phyloP scores from a whole-genome alignment of 2,888 invertebrate genomes.

The Drosophila eohydei region DNA sequence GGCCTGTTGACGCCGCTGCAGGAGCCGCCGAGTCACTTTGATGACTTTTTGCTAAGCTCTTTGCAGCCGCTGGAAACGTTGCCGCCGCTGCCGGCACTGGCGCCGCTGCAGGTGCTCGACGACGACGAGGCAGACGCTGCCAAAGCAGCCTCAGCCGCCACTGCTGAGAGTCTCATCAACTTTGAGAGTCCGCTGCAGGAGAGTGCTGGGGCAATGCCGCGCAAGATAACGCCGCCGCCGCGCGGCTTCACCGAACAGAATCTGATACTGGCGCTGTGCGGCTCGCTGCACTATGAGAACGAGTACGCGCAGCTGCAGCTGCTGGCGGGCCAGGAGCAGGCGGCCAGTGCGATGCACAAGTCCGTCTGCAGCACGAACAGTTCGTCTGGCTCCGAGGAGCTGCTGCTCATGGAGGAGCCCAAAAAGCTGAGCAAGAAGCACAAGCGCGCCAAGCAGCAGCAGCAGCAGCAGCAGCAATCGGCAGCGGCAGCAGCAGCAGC shows the following conservation, averaged over 20 bases:
- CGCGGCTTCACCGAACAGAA: slow-evolving; percentile 81
- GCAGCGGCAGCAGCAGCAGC: slow-evolving; percentile 32
- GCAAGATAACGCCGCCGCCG: slow-evolving; percentile 70
- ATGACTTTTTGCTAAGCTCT: slow-evolving; percentile 64
- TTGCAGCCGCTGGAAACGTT: slow-evolving; percentile 64
- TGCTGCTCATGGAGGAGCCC: slow-evolving; percentile 67
- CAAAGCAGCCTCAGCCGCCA: background rate
- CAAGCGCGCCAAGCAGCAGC: slow-evolving; percentile 71
- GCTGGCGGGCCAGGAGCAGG: slow-evolving; percentile 4
- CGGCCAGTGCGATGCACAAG: slow-evolving; percentile 50
- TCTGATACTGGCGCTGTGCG: slow-evolving; percentile 83
- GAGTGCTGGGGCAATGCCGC: slow-evolving; percentile 42
- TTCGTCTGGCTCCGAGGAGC: slow-evolving; percentile 77
- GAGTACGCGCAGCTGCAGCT: slow-evolving; percentile 63
- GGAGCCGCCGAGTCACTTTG: slow-evolving; percentile 47
- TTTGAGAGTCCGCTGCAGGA: slow-evolving; percentile 84
- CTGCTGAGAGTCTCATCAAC: slow-evolving; percentile 78
- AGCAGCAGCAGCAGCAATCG: slow-evolving; percentile 52
- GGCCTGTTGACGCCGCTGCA: slow-evolving; percentile 5
- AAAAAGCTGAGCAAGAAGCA: slow-evolving; percentile 81
- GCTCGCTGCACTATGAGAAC: slow-evolving; percentile 83
- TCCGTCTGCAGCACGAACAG: slow-evolving; percentile 75
- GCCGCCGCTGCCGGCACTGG: slow-evolving; percentile 76
- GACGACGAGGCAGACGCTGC: background rate
- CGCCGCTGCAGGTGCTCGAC: slow-evolving; percentile 67